phyloP scores from a whole-genome alignment of 2,113 vertebrate genomes.

The Urocolius indicus region DNA sequence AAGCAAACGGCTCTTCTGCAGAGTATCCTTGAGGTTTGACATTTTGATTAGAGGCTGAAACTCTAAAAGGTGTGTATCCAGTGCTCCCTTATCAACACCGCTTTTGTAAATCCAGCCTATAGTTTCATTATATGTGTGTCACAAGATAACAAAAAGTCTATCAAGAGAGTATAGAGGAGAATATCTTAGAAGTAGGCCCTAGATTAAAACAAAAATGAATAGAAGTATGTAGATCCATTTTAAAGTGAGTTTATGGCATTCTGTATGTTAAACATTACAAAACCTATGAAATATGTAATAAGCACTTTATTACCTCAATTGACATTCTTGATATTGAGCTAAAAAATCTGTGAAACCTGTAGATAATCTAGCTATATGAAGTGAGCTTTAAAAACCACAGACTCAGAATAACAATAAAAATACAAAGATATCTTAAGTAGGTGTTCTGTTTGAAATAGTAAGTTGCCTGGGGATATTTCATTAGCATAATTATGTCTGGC shows the following conservation, averaged over 20 bases:
- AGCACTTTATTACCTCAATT: conserved; percentile 3
- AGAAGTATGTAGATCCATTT: fast-evolving
- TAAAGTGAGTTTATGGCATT: not conserved
- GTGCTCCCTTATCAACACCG: not conserved
- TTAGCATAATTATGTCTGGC: not conserved
- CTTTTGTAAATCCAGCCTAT: not conserved
- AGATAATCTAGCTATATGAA: not conserved
- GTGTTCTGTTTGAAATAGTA: conserved; percentile 38
- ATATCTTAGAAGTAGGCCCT: not conserved
- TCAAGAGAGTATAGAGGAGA: not conserved
- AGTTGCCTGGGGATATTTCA: not conserved
- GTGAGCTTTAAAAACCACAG: not conserved
- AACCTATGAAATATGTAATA: not conserved
- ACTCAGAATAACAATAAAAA: conserved; percentile 29
- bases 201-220: not conserved
- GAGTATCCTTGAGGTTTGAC: not conserved
- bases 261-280: not conserved
- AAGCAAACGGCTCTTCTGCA: not conserved
- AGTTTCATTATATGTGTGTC: not conserved
- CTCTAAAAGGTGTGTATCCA: not conserved
- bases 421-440: not conserved
- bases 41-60: not conserved
- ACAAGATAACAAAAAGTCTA: not conserved
- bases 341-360: conserved; percentile 35
- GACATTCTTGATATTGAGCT: conserved; percentile 5